These are phyloP conservation scores for Drosophila sordidula DNA, from an alignment of 2,888 invertebrate genomes.

Conservation along the genomic window DNA sequence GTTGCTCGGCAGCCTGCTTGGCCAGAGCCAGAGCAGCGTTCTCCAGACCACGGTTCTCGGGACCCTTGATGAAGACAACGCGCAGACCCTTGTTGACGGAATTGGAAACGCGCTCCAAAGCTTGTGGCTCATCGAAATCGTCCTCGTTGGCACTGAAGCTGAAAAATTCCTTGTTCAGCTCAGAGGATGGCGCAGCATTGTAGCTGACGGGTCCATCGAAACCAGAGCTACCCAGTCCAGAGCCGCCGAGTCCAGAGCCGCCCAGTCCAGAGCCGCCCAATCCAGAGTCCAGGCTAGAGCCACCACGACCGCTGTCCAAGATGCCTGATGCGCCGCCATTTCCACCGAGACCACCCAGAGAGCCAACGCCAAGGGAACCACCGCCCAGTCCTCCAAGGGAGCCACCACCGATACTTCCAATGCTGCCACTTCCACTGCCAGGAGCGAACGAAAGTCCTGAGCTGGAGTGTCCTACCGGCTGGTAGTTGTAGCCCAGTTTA, in stretches of 20 bases:
- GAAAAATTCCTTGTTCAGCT: conserved; percentile 78
- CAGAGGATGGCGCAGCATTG: conserved; percentile 59
- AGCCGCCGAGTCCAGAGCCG: conserved; percentile 16
- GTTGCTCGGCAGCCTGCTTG: conserved; percentile 82
- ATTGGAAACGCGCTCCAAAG: conserved; percentile 54
- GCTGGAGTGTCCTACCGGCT: conserved; percentile 73
- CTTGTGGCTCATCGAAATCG: conserved; percentile 67
- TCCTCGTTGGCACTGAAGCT: conserved; percentile 79
- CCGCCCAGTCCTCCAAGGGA: conserved; percentile 39
- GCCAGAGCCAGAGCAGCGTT: conserved; percentile 81
- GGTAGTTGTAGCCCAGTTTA: conserved; percentile 80
- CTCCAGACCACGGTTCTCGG: conserved; percentile 81
- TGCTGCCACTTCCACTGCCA: conserved; percentile 56
- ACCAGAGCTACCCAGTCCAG: conserved; percentile 32
- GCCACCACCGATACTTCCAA: conserved; percentile 28
- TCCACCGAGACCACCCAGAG: conserved; percentile 27
- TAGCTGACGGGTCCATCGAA: conserved; percentile 57
- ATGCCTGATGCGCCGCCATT: conserved; percentile 21
- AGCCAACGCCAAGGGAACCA: conserved; percentile 34
- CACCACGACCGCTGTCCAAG: conserved; percentile 9
- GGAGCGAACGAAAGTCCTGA: conserved; percentile 75
- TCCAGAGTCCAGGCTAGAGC: conserved; percentile 32
- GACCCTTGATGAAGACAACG: conserved; percentile 83
- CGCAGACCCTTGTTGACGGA: conserved; percentile 78
- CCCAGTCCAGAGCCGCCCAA: conserved; percentile 23